Evolutionary conservation across 2,797 vertebrate genomes (phyloP).

Genomic region (Tenualosa thibaudeaui): DNA sequence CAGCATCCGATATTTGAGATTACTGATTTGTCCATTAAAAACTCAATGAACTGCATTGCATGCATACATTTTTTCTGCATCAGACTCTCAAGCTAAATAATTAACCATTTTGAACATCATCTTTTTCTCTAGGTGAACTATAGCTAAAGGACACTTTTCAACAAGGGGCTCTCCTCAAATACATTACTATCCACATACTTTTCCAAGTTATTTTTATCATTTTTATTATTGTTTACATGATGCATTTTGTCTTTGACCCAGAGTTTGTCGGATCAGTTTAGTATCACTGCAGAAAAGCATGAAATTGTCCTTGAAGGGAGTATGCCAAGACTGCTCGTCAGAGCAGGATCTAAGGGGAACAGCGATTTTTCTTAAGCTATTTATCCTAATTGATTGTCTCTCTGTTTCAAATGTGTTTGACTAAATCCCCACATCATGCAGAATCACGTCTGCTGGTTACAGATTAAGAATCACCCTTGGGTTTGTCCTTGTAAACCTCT

Average conservation of each 20-base stretch:
- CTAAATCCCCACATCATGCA: not conserved
- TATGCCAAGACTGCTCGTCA: not conserved
- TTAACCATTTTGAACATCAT: not conserved
- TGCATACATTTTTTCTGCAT: not conserved
- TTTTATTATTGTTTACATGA: constrained; percentile 1
- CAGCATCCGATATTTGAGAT: not conserved
- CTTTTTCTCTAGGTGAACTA: not conserved
- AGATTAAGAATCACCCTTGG: not conserved
- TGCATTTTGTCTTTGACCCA: not conserved
- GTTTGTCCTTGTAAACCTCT: not conserved
- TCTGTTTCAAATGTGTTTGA: not conserved
- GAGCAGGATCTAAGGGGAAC: not conserved
- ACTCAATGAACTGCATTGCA: not conserved
- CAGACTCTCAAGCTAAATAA: not conserved
- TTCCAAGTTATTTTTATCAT: not conserved
- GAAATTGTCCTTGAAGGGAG: not conserved
- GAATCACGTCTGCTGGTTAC: not conserved
- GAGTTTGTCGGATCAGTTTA: not conserved
- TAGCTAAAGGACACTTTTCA: not conserved
- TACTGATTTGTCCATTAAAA: not conserved
- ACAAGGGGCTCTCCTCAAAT: not conserved
- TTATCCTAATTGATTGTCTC: not conserved
- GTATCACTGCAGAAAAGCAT: not conserved
- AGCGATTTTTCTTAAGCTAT: not conserved
- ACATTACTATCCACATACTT: not conserved